Base-by-base conservation (phyloP, 1,140 invertebrate genomes). In the Drosophila arawakana region DNA sequence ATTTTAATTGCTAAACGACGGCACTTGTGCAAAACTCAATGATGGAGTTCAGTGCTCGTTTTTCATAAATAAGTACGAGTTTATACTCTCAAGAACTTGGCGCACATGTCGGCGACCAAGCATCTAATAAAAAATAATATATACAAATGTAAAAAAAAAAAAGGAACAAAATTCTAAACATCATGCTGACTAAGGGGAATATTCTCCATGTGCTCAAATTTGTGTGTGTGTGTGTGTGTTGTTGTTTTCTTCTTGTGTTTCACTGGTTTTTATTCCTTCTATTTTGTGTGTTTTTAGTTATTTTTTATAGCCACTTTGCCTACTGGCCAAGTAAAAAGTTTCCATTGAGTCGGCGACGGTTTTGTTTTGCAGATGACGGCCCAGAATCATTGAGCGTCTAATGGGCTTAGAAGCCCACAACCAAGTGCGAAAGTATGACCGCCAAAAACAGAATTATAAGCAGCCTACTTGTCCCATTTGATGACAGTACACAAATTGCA, bases 1-100 rank as follows among this genome's bases (percentile, higher is more conserved):
- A 86, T 86, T 89, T 89, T 86, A 86, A 86, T 86, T 86, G 83
- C 83, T 84, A 89, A 85, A 86, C 82, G 78, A 58, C 76, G 76
- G 82, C 78, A 72, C 63, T 86, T 82, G 79, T 68, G 41, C 71
- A 62, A 57, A 59, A 39, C 63, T 54, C 65, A 46, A 67, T 60
- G 71, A 30, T 18, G 21, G 34, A 61, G 47, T 67, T 73, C 21
- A 52, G 6, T n/a, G 41, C 52, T 34, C 9, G 35, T 47, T 43
- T 60, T 30, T 59, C 49, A 67, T 37, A 30, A 57, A 71, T 63
- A 25, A 9, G 37, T 25, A 49, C 7, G 18, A 30, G 10, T 18
- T 21, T 34, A 55, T 13, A 44, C 39, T 43, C 63, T 59, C 13
- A 10, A 70, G 66, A 69, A 74, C n/a, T 70, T 68, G 63, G 55